Conservation (phyloP, 2,113 vertebrate genomes). For the Oostethus manadensis region DNA sequence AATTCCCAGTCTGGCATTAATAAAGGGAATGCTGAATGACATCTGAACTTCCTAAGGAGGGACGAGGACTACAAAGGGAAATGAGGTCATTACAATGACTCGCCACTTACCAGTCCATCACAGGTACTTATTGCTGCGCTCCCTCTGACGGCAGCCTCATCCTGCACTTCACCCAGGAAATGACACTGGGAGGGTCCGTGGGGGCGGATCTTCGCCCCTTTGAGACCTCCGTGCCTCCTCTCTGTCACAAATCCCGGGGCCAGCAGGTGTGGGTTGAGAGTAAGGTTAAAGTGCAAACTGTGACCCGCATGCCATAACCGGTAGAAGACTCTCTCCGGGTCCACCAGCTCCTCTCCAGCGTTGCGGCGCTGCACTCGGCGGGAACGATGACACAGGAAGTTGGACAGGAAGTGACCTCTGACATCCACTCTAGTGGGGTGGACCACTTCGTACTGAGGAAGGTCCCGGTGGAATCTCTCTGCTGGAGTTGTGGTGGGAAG, state of each 20-base stretch:
- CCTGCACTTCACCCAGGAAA: conserved; percentile 82
- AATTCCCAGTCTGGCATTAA: too few relatives aligned
- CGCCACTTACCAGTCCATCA: conserved; percentile 82
- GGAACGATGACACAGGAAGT: conserved; percentile 76
- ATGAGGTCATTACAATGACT: background rate
- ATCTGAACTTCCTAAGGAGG: too few relatives aligned
- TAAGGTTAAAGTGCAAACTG: conserved; percentile 83
- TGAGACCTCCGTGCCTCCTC: conserved; percentile 72
- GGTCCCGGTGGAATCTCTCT: conserved; percentile 46
- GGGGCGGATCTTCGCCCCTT: conserved; percentile 55
- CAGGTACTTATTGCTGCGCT: conserved; percentile 87
- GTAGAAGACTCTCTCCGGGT: conserved; percentile 72
- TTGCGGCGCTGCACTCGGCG: conserved; percentile 75
- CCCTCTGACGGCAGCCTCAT: conserved; percentile 58
- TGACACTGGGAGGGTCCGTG: conserved; percentile 71
- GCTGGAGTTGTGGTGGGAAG: conserved; percentile 31
- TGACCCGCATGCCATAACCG: conserved; percentile 72
- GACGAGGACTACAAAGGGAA: background rate
- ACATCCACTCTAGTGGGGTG: conserved; percentile 83
- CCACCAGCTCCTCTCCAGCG: conserved; percentile 26
- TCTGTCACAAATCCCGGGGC: conserved; percentile 84
- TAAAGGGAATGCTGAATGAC: too few relatives aligned
- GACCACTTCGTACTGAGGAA: conserved; percentile 76
- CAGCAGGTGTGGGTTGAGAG: conserved; percentile 79
- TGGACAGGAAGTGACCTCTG: conserved; percentile 84